phyloP scores from a whole-genome alignment of 2,888 invertebrate genomes.

The Colostygia pectinataria region DNA sequence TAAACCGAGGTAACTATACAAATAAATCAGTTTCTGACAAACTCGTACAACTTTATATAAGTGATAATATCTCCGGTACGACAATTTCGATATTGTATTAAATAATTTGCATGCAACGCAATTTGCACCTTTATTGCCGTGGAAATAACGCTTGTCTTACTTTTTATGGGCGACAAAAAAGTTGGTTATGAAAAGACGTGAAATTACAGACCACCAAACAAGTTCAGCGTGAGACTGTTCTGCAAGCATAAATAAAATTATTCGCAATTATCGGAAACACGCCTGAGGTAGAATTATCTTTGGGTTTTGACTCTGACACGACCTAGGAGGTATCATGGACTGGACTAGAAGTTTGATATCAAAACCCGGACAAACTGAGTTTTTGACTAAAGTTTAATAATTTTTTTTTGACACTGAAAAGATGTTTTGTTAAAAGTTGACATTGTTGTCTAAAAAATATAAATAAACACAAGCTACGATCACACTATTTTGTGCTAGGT shows the following conservation, averaged over 20 bases:
- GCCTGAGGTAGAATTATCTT: slow-evolving; percentile 22
- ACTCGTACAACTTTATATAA: slow-evolving; percentile 59
- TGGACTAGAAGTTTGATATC: background rate
- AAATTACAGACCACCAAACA: slow-evolving; percentile 62
- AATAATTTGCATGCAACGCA: slow-evolving; percentile 28
- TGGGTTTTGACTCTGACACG: slow-evolving; percentile 25
- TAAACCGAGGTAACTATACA: slow-evolving; percentile 32
- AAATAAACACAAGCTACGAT: too few species aligned
- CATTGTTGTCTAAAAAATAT: too few species aligned
- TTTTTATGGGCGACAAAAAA: slow-evolving; percentile 37
- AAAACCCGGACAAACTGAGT: too few species aligned
- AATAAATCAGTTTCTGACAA: slow-evolving; percentile 54
- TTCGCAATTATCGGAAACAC: slow-evolving; percentile 51
- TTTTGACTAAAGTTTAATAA: too few species aligned
- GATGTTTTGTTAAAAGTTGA: too few species aligned
- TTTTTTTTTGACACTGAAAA: too few species aligned
- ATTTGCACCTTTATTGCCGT: slow-evolving; percentile 41
- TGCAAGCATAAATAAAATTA: slow-evolving; percentile 57
- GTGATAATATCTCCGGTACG: slow-evolving; percentile 47
- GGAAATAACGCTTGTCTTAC: slow-evolving; percentile 35
- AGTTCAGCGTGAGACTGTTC: slow-evolving; percentile 47
- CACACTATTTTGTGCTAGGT: too few species aligned
- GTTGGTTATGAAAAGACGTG: slow-evolving; percentile 42
- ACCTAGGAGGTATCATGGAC: slow-evolving; percentile 6
- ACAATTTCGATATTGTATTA: slow-evolving; percentile 32